Base-by-base conservation (phyloP, 2,888 invertebrate genomes). In the Apomyelois bistriatella region DNA sequence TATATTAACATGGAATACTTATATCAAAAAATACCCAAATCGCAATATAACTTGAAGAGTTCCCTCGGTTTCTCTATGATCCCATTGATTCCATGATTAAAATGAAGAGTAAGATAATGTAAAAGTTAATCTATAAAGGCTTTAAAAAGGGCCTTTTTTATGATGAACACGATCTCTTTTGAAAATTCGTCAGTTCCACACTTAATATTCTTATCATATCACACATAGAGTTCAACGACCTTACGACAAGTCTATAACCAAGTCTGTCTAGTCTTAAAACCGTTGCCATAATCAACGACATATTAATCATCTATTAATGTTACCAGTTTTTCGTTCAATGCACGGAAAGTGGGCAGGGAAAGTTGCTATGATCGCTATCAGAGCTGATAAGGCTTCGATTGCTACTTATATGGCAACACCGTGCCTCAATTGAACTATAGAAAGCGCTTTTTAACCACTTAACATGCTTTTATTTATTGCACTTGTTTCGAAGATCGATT, bases 311-410 rank as follows among this genome's bases (percentile, higher is more conserved):
- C 13, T 32, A 16, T 32, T 10, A 46, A 32, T 46, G 46, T 46
- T 46, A 46, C 46, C 35, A 46, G 46, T 46, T 46, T 46, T 46
- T 46, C 46, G 46, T 30, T 16, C 43, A 43, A 43, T 32, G 12
- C 13, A 28, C 46, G 16, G 32, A 46, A 12, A 40, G 40, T 10
- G 13, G 16, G 10, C 30, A 28, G 57, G 48, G 59, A 59, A 59
- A 59, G 59, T 59, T 32, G 57, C 53, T 49, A 42, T 55, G 54
- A 57, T 56, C 38, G 55, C 37, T 55, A 59, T 57, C 59, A 51
- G 13, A n/a, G 15, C 35, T 59, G 59, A 59, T 59, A 57, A 57
- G 56, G 58, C 52, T 37, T 12, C 46, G 17, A 15, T 22, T 5
- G 36, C 49, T 40, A 43, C 52, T 52, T 43, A 37, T 42, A 42